Evolutionary conservation across 2,888 invertebrate genomes (phyloP).

Genomic region (Oscheius onirici): DNA sequence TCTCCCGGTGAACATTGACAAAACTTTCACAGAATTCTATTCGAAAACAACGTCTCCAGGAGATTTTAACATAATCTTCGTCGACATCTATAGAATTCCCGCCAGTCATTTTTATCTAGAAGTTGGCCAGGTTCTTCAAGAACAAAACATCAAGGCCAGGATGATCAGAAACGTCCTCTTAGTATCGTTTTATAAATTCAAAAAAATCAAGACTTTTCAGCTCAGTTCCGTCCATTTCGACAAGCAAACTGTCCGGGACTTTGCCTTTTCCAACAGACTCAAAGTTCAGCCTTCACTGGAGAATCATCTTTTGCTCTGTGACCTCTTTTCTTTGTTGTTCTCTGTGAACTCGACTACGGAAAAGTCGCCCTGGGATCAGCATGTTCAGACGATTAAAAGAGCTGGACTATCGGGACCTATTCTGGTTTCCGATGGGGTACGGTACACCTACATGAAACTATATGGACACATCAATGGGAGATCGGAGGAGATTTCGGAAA

Average conservation of each 20-base stretch:
- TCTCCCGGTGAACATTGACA: constrained; percentile 5
- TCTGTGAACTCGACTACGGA: neutral
- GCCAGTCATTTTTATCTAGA: constrained; percentile 16
- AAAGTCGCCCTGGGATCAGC: neutral
- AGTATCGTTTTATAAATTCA: neutral
- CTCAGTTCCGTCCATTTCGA: constrained; percentile 14
- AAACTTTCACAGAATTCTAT: neutral
- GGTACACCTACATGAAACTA: constrained; percentile 2
- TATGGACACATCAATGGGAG: constrained; percentile 15
- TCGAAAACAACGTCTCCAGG: neutral
- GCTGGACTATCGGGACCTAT: constrained; percentile 42
- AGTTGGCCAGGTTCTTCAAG: neutral
- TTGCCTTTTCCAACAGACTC: constrained; percentile 8
- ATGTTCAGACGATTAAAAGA: neutral
- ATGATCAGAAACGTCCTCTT: constrained; percentile 9
- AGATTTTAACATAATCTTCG: constrained; percentile 19
- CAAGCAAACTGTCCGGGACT: constrained; percentile 10
- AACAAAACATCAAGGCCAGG: neutral
- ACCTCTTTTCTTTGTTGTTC: constrained; percentile 5
- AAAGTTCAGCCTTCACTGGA: constrained; percentile 14
- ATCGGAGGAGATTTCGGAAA: neutral
- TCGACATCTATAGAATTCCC: constrained; percentile 15
- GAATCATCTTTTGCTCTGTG: constrained; percentile 15
- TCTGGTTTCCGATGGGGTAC: constrained; percentile 30
- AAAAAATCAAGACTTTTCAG: constrained; percentile 11